Base-by-base conservation (phyloP, 1,140 invertebrate genomes). In the Physella acuta region DNA sequence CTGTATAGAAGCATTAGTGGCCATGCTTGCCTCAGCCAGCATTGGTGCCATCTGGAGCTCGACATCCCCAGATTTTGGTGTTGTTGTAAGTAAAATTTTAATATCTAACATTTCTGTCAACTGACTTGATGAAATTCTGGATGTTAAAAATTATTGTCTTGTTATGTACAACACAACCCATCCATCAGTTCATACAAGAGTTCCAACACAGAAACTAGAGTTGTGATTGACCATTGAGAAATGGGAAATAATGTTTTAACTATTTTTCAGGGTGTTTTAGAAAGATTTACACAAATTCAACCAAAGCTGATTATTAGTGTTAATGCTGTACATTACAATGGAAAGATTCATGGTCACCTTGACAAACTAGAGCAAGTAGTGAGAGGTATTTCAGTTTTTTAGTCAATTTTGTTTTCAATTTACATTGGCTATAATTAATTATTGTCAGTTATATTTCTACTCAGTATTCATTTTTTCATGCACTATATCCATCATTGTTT, bases 11-110 rank as follows among this genome's bases (percentile, higher is more conserved):
- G 84, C 88, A 3, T 76, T 89, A 3, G 84, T 84, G 64, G 87
- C 86, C 2, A 87, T 89, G 84, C 78, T 89, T 28, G 88, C 87
- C 34, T 82, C 87, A 20, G 82, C 87, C 1, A 85, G 86, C 68
- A 79, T 89, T 44, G 88, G 88, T 52, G 88, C 87, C 16, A 81
- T 87, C 3, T 89, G 88, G 88, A 88, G 86, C 61, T 87, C 86
- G 24, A 86, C 87, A 2, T 89, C 88, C 2, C 87, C 88, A 4
- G 88, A 89, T 74, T 89, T 89, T 81, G 88, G 88, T 62, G 83
- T 86, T 36, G 81, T 82, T 70, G 87, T 87, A 77, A 72, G 72
- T n/a, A n/a, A n/a, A n/a, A n/a, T n/a, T n/a, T n/a, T n/a, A n/a
- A n/a, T n/a, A n/a, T n/a, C n/a, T n/a, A n/a, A n/a, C n/a, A n/a